phyloP scores from a whole-genome alignment of 2,797 vertebrate species.

The Sebastes goodei region DNA sequence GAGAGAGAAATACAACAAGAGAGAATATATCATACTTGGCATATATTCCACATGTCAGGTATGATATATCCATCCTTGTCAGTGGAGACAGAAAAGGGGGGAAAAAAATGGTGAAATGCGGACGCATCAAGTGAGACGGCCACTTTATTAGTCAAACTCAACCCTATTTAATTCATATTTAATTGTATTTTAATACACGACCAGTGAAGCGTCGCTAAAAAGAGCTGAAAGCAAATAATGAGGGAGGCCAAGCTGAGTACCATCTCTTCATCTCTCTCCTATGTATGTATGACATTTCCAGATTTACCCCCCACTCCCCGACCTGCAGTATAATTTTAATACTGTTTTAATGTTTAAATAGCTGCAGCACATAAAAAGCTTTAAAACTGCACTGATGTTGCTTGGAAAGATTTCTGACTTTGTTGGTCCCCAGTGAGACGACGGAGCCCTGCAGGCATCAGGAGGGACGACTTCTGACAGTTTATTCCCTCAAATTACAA shows the following conservation, averaged over 20 bases:
- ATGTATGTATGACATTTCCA: not conserved
- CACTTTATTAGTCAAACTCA: constrained; percentile 4
- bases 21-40: not conserved
- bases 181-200: constrained; percentile 33
- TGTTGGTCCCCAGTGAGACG: not conserved
- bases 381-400: not conserved
- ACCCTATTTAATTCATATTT: constrained; percentile 34
- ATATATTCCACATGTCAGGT: not conserved
- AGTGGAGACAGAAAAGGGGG: not conserved
- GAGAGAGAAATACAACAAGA: not conserved
- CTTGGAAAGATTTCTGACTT: not conserved
- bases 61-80: not conserved
- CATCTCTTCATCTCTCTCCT: not conserved
- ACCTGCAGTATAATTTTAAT: not conserved
- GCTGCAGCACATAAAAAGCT: not conserved
- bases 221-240: constrained; percentile 14
- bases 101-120: not conserved
- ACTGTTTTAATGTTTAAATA: not conserved
- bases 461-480: not conserved
- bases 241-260: not conserved
- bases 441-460: not conserved
- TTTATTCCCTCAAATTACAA: not conserved
- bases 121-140: not conserved
- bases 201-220: constrained; percentile 16
- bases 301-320: not conserved